Percentiles rank a stretch among this genome's conserved stretches.
phyloP scores from a whole-genome alignment of 2,113 vertebrate genomes.

The Odontophorus gujanensis region DNA sequence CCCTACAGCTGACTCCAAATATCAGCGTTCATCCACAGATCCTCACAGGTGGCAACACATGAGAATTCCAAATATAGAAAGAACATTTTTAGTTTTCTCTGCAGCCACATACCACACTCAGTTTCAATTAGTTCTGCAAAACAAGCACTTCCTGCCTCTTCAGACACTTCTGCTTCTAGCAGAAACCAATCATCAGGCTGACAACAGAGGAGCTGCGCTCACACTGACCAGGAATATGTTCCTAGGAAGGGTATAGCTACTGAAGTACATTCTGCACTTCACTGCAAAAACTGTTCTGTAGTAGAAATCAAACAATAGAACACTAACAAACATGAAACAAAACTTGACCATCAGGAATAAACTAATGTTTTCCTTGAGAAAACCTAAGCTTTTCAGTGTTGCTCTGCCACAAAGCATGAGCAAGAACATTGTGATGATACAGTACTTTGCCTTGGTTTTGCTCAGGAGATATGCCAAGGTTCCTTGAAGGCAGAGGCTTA shows the following conservation, averaged over 20 bases:
- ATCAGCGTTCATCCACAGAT: neutral
- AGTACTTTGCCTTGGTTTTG: neutral
- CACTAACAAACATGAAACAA: neutral
- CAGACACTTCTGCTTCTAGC: neutral
- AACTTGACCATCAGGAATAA: neutral
- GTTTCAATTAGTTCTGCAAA: neutral
- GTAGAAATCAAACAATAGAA: neutral
- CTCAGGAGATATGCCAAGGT: neutral
- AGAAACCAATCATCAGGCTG: neutral
- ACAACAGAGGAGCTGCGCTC: neutral
- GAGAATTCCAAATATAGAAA: neutral
- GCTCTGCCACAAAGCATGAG: neutral
- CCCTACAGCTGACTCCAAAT: neutral
- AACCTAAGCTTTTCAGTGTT: neutral
- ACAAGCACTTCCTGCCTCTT: neutral
- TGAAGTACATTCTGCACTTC: neutral
- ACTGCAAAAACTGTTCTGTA: neutral
- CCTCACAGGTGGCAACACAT: neutral
- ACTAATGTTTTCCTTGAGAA: neutral
- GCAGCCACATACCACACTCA: neutral
- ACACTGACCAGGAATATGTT: fast-evolving
- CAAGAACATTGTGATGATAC: neutral
- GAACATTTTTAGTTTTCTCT: neutral
- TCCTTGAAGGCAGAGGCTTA: neutral
- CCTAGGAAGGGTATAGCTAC: neutral